Evolutionary conservation across 2,113 vertebrate species (phyloP), one percentile per base, ranked within the genome.

Genomic region (Colaptes auratus): DNA sequence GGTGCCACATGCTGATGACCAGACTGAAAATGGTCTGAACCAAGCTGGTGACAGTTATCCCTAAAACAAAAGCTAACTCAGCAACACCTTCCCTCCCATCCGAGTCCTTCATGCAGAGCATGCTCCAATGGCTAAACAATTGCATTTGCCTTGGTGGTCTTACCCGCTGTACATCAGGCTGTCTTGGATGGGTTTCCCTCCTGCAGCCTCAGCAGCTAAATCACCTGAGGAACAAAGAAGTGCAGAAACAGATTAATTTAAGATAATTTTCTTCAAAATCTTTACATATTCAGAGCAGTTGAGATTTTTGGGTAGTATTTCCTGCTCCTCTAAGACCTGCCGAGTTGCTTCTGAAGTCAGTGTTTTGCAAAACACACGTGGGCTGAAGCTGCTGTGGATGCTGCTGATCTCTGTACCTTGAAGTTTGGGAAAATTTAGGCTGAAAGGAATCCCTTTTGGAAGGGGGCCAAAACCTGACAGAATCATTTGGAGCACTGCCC

Each of bases 151-250:
- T 58, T 21, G 35, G 15, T 35, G 55, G 11, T 85, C 99, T 98
- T 96, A 99, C 99, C 99, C 98, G 7, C 98, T 99, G 95, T 98
- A 98, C 96, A 98, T 98, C 93, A 98, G 95, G 59, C 98, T 99
- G 85, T 98, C 98, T 15, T 98, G 98, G 25, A 97, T 89, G 5
- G 98, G 97, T 89, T 99, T 98, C 58, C 95, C 98, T 78, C 95
- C 93, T 12, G 97, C 97, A 33, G 92, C 94, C 58, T 99, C 98
- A n/a, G 97, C 97, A 44, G 96, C 97, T 74, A 99, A 96, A 65
- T 99, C 99, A 97, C 98, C 99, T 99, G 87, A 8, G 67, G 63
- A 89, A 93, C 8, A 87, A 73, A 17, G 33, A 82, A 63, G 66
- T 15, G 7, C 27, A 72, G 69, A 71, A 81, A 56, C 16, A 65